Percentiles rank a stretch among this genome's conserved stretches.
These are phyloP conservation scores for Pammene fasciana DNA, from an alignment of 2,888 invertebrate genomes.

Conservation along the genomic window DNA sequence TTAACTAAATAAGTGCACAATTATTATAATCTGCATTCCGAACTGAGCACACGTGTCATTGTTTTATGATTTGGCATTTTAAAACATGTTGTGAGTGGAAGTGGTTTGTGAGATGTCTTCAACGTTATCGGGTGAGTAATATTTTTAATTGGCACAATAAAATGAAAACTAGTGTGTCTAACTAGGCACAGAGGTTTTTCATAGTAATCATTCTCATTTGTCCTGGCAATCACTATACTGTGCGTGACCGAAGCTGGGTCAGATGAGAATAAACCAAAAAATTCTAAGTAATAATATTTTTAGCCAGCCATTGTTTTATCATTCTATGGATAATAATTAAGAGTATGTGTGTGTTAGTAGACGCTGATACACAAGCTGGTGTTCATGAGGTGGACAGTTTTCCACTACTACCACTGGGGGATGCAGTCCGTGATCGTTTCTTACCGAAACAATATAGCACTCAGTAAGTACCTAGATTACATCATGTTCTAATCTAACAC, in stretches of 20 bases:
- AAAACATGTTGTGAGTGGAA: not conserved
- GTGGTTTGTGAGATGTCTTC: conserved; percentile 12
- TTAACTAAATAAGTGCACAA: not conserved
- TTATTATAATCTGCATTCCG: conserved; percentile 7
- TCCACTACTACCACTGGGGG: conserved; percentile 13
- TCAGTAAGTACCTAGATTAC: conserved; percentile 10
- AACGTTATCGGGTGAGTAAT: conserved; percentile 8
- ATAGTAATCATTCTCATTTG: too few species aligned
- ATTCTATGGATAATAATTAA: too few species aligned
- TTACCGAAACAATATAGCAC: conserved; percentile 3
- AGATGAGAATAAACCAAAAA: too few species aligned
- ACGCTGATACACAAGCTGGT: conserved; percentile 6
- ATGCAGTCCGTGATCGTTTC: not conserved
- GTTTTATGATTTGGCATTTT: not conserved
- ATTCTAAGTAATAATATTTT: too few species aligned
- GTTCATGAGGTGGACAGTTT: conserved; percentile 6
- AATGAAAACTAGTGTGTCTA: not conserved
- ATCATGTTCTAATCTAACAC: not conserved
- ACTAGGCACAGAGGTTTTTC: too few species aligned
- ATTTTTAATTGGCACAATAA: not conserved
- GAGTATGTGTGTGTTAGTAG: not conserved
- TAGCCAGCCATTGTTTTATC: too few species aligned
- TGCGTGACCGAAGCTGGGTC: too few species aligned
- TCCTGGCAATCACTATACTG: too few species aligned
- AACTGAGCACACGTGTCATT: not conserved